Evolutionary conservation across 2,888 invertebrate genomes (phyloP), one percentile per base, ranked within the genome.

Genomic region (Drosophila hamatofila): DNA sequence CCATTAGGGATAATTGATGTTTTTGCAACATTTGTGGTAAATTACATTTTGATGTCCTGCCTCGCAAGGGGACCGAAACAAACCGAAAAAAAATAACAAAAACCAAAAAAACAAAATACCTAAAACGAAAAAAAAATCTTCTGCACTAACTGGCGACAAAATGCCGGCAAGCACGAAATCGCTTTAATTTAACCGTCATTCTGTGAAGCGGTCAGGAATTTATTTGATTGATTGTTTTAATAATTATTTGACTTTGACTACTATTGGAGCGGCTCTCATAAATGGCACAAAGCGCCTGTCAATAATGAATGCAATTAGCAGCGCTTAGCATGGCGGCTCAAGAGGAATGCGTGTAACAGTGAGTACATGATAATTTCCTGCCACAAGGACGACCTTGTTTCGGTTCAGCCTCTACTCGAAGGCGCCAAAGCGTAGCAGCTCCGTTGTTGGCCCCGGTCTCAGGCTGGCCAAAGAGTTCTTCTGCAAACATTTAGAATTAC

Each of bases 1-100:
- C 89, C 87, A 88, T 91, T 91, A 81, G 68, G 77, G 85, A 85
- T 91, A 90, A 91, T 90, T 91, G 83, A 82, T 89, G 90, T 87
- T 80, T 77, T 88, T 67, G 81, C 76, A 91, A 80, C 88, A 85
- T 87, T 90, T 80, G 83, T 79, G 89, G 85, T 75, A 82, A 88
- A 91, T 90, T 89, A 81, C 83, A 87, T 86, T 91, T 89, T 83
- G 88, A 89, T 91, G 83, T 74, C 71, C 64, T 23, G 56, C 37
- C 59, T 42, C 58, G 46, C 67, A 21, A 30, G 55, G 39, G 42
- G 48, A 57, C 25, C 54, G n/a, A 30, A 37, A n/a, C 48, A 41
- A 60, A 18, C 37, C 62, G 51, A 56, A 56, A 52, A 21, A 33
- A 3, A 33, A 33, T 9, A 33, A 16, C 16, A 37, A 55, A 33